Base-by-base conservation (phyloP, 1,140 invertebrate species). In the Drosophila setifemur region DNA sequence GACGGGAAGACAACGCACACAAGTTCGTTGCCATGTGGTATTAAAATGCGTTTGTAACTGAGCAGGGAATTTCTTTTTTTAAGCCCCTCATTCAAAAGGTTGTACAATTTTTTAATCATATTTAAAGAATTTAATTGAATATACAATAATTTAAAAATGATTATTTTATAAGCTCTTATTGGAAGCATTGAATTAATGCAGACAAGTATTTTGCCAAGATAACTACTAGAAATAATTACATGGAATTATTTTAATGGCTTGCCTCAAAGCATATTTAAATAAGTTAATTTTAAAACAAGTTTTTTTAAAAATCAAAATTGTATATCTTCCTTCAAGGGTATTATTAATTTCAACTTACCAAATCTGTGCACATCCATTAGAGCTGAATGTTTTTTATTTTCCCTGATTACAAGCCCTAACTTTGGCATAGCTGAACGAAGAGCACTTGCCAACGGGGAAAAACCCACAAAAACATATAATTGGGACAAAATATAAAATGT, bases 351-450 rank as follows among this genome's bases (percentile, higher is more conserved):
- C n/a, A 14, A 12, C 12, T 21, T 43, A 19, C 0, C n/a, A 29
- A 31, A 11, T 18, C 16, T 2, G 12, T 26, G 25, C 16, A 26
- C 31, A 55, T 33, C 52, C 52, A 49, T 55, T 55, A 33, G 49
- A 58, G 25, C 55, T 29, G 12, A 21, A 28, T 9, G 3, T 21
- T 54, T 53, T 57, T 11, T 25, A 14, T 35, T 58, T 58, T 8
- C 33, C 9, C 39, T 63, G 55, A 63, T 63, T 63, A 47, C 55
- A 63, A 61, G 54, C 28, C 55, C 31, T 37, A n/a, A 14, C 14
- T 64, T 64, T 64, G 33, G 23, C 43, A 31, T 40, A 49, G 33
- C 29, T 64, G 18, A 64, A 14, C 40, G 39, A 26, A 26, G 19
- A 40, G 49, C 48, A 26, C 31, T 58, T 52, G 23, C 19, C 23